A percentile compares a stretch with the other conserved stretches of the same genome.
Conservation (phyloP, 2,797 vertebrate genomes). For the Taeniopygia guttata region DNA sequence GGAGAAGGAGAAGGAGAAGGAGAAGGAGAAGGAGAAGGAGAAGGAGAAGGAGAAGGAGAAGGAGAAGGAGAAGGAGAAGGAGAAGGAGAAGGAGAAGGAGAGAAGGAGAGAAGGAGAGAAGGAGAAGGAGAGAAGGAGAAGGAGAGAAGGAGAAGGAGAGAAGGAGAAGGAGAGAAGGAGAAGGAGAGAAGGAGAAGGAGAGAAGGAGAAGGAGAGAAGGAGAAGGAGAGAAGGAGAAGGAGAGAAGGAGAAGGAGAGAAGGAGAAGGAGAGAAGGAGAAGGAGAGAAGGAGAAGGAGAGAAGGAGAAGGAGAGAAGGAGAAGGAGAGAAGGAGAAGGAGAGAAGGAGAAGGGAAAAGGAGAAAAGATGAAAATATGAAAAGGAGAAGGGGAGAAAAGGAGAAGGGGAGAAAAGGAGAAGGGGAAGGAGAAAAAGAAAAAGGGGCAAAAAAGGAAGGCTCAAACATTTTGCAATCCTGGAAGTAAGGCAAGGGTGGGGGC, state of each 20-base stretch:
- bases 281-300: no score
- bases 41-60: background rate
- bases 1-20: no score
- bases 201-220: background rate
- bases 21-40: rapidly evolving
- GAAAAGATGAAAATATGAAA: no score
- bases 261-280: no score
- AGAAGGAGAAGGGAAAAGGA: rapidly evolving
- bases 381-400: rapidly evolving
- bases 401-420: rapidly evolving
- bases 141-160: rapidly evolving
- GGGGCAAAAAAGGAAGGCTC: rapidly evolving
- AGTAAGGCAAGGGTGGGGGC: background rate
- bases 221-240: rapidly evolving
- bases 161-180: background rate
- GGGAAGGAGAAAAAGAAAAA: no score
- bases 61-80: rapidly evolving
- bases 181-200: rapidly evolving
- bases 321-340: rapidly evolving
- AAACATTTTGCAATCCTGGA: background rate
- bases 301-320: rapidly evolving
- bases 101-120: rapidly evolving
- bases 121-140: rapidly evolving
- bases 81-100: rapidly evolving
- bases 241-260: background rate